Evolutionary conservation across 2,888 invertebrate genomes (phyloP).

Genomic region (Phoenoteleia sp.): DNA sequence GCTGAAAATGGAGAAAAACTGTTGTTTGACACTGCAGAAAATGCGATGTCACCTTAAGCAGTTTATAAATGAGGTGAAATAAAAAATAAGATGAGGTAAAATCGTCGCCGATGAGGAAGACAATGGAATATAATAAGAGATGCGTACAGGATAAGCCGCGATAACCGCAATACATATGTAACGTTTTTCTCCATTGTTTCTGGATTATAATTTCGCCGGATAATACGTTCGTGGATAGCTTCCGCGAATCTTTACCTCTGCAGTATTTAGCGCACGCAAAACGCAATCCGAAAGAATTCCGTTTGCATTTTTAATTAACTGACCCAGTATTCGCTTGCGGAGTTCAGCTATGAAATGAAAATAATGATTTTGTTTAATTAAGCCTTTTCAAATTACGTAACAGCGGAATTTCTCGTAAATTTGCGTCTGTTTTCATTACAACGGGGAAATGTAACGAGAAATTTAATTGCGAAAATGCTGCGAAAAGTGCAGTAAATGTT

Average conservation of each 20-base stretch:
- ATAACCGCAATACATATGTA: constrained; percentile 69
- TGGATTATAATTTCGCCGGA: constrained; percentile 54
- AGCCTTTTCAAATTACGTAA: not conserved
- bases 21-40: not conserved
- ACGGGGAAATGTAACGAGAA: too few relatives aligned
- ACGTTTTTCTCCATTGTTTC: constrained; percentile 60
- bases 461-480: too few relatives aligned
- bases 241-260: constrained; percentile 44
- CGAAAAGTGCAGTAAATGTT: too few relatives aligned
- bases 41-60: constrained; percentile 22
- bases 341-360: not conserved
- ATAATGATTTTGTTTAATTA: not conserved
- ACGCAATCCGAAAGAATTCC: constrained; percentile 39
- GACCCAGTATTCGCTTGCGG: constrained; percentile 10
- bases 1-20: too few relatives aligned
- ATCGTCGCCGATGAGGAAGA: constrained; percentile 25
- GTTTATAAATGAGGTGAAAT: not conserved
- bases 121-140: constrained; percentile 69
- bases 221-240: constrained; percentile 43
- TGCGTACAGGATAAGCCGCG: constrained; percentile 51
- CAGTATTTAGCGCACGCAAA: constrained; percentile 40
- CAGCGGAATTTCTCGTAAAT: not conserved
- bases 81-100: constrained; percentile 23
- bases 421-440: too few relatives aligned
- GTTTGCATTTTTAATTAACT: constrained; percentile 57